Conservation (phyloP, 1,140 invertebrate genomes). For the Achatina immaculata region DNA sequence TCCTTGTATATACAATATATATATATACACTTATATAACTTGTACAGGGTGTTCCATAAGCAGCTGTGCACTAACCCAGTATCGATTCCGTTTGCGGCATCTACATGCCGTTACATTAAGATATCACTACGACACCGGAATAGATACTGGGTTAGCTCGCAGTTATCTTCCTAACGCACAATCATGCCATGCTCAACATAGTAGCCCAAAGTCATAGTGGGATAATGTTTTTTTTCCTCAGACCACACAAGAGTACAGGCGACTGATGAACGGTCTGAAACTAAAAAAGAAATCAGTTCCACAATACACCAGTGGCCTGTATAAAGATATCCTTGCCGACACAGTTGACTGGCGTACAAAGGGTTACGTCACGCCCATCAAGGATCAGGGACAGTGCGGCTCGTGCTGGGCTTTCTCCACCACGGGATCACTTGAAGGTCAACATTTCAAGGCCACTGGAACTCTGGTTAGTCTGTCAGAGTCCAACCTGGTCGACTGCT, state of each 20-base stretch:
- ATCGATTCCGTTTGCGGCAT: too few relatives aligned
- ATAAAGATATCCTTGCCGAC: constrained; percentile 72
- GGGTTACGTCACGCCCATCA: constrained; percentile 90
- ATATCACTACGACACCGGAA: too few relatives aligned
- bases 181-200: too few relatives aligned
- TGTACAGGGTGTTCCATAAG: too few relatives aligned
- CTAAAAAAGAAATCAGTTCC: constrained; percentile 75
- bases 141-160: too few relatives aligned
- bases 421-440: background rate
- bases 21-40: too few relatives aligned
- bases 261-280: constrained; percentile 1
- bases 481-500: constrained; percentile 97
- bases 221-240: too few relatives aligned
- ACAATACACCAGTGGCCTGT: constrained; percentile 79
- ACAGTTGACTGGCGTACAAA: constrained; percentile 79
- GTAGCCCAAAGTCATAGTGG: too few relatives aligned
- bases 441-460: constrained; percentile 78
- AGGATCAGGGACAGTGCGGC: constrained; percentile 77
- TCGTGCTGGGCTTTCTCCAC: constrained; percentile 5
- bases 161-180: too few relatives aligned
- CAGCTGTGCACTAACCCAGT: too few relatives aligned
- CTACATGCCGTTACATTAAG: too few relatives aligned
- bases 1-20: too few relatives aligned
- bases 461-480: constrained; percentile 92
- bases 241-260: background rate